Conservation (phyloP, 2,113 vertebrate genomes). For the Toxotes chatareus region DNA sequence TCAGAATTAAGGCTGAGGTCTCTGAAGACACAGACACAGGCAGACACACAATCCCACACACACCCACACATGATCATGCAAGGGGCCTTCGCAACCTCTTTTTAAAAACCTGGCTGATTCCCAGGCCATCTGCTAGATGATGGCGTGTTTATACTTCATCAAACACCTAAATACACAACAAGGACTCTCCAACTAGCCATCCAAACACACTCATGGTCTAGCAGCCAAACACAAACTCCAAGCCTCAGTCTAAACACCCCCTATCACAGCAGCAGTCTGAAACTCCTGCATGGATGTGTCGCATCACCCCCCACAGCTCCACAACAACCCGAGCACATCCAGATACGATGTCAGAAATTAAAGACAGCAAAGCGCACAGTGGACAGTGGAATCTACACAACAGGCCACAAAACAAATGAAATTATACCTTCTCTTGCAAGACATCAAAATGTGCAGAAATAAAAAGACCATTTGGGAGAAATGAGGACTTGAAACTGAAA, state of each 20-base stretch:
- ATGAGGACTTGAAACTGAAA: slow-evolving; percentile 1
- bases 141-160: slow-evolving; percentile 74
- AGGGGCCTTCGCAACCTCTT: slow-evolving; percentile 40
- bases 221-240: slow-evolving; percentile 61
- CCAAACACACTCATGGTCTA: slow-evolving; percentile 62
- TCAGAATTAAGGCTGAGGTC: not conserved
- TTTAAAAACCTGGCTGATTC: slow-evolving; percentile 28
- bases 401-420: slow-evolving; percentile 32
- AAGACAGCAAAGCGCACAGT: not conserved
- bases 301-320: not conserved
- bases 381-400: not conserved
- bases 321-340: not conserved
- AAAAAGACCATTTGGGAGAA: slow-evolving; percentile 15
- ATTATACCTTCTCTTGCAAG: slow-evolving; percentile 5
- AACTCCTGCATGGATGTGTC: not conserved
- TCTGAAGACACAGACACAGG: slow-evolving; percentile 1
- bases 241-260: slow-evolving; percentile 59
- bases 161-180: slow-evolving; percentile 76
- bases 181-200: slow-evolving; percentile 56
- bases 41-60: slow-evolving; percentile 24
- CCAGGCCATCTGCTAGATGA: slow-evolving; percentile 67
- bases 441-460: not conserved
- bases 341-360: slow-evolving; percentile 7
- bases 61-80: slow-evolving; percentile 13
- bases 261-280: slow-evolving; percentile 23